Conservation (phyloP, 2,113 vertebrate species). For the Catagonus wagneri region DNA sequence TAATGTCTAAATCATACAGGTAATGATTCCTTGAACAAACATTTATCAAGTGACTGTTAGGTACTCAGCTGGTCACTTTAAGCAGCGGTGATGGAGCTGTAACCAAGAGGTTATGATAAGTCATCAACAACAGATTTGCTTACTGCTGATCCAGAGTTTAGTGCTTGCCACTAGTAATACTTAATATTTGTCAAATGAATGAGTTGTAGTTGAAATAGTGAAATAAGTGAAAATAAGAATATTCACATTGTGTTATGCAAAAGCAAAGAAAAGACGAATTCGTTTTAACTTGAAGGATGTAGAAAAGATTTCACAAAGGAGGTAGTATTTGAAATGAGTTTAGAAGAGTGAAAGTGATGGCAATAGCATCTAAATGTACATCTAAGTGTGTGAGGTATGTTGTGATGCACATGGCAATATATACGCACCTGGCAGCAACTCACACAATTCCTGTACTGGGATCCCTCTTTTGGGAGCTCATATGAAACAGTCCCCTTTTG, state of each 20-base stretch:
- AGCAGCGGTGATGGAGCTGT: neutral
- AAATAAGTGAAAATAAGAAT: neutral
- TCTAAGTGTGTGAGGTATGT: neutral
- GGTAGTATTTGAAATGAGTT: neutral
- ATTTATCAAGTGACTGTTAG: neutral
- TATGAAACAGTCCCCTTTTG: neutral
- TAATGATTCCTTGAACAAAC: neutral
- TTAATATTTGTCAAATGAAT: neutral
- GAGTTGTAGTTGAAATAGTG: slow-evolving; percentile 37
- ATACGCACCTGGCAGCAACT: accelerated
- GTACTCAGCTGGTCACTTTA: neutral
- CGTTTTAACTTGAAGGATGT: slow-evolving; percentile 29
- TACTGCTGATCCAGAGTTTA: neutral
- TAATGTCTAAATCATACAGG: neutral
- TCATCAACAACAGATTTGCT: neutral
- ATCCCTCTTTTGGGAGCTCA: neutral
- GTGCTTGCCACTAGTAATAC: neutral
- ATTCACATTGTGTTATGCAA: neutral
- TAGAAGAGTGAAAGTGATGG: neutral
- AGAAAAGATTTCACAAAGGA: slow-evolving; percentile 3
- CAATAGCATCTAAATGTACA: neutral
- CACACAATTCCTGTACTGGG: neutral
- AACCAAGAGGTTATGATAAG: neutral
- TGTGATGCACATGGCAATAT: neutral
- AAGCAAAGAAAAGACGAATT: neutral